Evolutionary conservation across 2,797 vertebrate species (phyloP).

Genomic region (Orestias chungarensis): DNA sequence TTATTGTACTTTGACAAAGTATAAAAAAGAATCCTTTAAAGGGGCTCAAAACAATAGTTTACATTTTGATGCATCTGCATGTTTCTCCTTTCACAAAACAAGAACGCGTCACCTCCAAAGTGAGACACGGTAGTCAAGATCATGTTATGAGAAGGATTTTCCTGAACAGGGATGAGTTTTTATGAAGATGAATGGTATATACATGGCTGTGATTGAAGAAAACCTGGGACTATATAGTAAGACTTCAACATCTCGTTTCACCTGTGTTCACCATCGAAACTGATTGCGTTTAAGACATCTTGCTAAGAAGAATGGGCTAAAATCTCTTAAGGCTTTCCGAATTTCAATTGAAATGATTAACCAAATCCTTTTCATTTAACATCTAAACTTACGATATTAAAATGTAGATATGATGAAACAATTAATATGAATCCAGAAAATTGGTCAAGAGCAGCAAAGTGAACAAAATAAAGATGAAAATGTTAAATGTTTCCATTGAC

Average conservation of each 20-base stretch:
- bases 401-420: slow-evolving; percentile 8
- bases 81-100: too few species aligned
- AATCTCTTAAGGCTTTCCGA: neutral
- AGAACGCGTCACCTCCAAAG: neutral
- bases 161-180: neutral
- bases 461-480: slow-evolving; percentile 21
- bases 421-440: too few species aligned
- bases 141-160: neutral
- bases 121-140: neutral
- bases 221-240: neutral
- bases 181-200: neutral
- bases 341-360: neutral
- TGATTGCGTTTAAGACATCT: neutral
- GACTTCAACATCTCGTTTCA: neutral
- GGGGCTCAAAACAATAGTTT: too few species aligned
- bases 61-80: neutral
- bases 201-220: neutral
- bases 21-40: neutral
- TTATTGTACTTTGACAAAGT: neutral
- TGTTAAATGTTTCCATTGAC: slow-evolving; percentile 39
- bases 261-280: neutral
- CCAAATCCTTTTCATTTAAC: slow-evolving; percentile 31
- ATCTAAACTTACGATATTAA: slow-evolving; percentile 16
- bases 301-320: neutral
- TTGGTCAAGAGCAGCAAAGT: slow-evolving; percentile 10